A percentile compares a stretch with the other conserved stretches of the same genome.
Evolutionary conservation across 2,797 vertebrate genomes (phyloP).

Genomic region (Myotis vivesi): DNA sequence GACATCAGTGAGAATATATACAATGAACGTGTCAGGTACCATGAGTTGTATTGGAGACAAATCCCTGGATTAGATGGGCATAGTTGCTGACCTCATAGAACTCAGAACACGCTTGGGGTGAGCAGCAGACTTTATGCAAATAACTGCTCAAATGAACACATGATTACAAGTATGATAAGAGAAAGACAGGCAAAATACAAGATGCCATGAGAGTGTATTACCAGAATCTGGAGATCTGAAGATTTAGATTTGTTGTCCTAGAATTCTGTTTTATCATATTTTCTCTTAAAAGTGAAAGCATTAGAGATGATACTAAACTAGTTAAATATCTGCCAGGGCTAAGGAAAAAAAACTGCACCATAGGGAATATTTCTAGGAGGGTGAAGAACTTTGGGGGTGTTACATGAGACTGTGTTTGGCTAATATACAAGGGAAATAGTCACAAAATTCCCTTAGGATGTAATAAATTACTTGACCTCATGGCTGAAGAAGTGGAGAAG

Average conservation of each 20-base stretch:
- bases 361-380: background rate
- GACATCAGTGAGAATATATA: background rate
- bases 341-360: slow-evolving; percentile 71
- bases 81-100: background rate
- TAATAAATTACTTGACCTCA: background rate
- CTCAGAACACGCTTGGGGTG: background rate
- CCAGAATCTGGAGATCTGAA: background rate
- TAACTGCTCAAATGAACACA: slow-evolving; percentile 27
- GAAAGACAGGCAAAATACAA: background rate
- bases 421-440: background rate
- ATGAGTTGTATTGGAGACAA: background rate
- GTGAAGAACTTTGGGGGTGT: slow-evolving; percentile 4
- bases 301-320: slow-evolving; percentile 69
- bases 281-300: slow-evolving; percentile 31
- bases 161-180: background rate
- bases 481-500: background rate
- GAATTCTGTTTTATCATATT: slow-evolving; percentile 53
- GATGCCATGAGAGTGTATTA: background rate
- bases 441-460: background rate
- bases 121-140: background rate
- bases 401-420: slow-evolving; percentile 25
- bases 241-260: slow-evolving; percentile 14
- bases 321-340: slow-evolving; percentile 70
- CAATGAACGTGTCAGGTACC: background rate
- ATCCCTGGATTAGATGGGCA: background rate